A percentile compares a stretch with the other conserved stretches of the same genome.
Conservation (phyloP, 2,888 invertebrate genomes). For the Phanerotoma sp. region DNA sequence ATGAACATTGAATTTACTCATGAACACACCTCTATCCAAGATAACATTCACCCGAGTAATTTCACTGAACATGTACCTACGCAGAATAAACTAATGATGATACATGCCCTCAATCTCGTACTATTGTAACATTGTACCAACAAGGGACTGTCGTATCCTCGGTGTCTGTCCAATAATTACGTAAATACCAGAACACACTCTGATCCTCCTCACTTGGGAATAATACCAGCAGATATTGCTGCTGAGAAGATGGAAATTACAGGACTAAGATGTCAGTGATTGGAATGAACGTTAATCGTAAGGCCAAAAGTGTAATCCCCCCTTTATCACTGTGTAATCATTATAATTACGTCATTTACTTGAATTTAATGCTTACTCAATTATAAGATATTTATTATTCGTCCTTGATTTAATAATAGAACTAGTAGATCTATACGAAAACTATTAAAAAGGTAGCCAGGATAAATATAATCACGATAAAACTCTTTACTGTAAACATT, state of each 20-base stretch:
- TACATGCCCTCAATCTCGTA: slow-evolving; percentile 25
- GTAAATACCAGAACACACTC: slow-evolving; percentile 33
- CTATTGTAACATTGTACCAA: slow-evolving; percentile 16
- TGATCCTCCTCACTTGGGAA: slow-evolving; percentile 22
- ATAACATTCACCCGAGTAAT: slow-evolving; percentile 3
- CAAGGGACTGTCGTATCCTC: slow-evolving; percentile 29
- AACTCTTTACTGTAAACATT: too few species aligned
- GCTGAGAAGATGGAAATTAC: slow-evolving; percentile 2
- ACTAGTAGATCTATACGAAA: too few species aligned
- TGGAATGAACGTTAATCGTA: slow-evolving; percentile 6
- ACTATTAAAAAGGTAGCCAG: too few species aligned
- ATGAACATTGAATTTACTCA: background rate
- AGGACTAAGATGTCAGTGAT: slow-evolving; percentile 11
- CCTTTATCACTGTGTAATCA: background rate
- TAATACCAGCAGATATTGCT: slow-evolving; percentile 2
- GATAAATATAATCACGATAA: too few species aligned
- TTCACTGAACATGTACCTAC: background rate
- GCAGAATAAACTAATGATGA: slow-evolving; percentile 29
- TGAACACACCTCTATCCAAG: background rate
- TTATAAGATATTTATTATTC: too few species aligned
- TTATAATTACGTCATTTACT: too few species aligned
- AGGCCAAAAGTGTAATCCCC: background rate
- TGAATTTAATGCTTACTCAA: too few species aligned
- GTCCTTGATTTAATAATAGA: too few species aligned
- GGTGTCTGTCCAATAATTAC: slow-evolving; percentile 36